phyloP scores from a whole-genome alignment of 2,797 vertebrate genomes.

The Xerus rutilus region DNA sequence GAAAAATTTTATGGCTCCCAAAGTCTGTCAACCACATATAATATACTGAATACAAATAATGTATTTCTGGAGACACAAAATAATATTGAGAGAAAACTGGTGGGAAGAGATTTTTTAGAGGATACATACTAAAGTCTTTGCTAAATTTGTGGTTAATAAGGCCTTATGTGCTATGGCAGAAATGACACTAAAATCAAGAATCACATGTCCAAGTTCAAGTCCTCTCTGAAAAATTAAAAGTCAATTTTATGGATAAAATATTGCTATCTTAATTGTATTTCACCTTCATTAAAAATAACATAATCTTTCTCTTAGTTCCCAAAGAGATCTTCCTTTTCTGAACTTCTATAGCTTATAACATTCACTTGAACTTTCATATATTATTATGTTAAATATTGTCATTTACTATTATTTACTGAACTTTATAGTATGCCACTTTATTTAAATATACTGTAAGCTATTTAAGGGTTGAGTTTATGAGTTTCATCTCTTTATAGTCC shows the following conservation, averaged over 20 bases:
- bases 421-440: not conserved
- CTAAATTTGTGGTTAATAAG: slow-evolving; percentile 5
- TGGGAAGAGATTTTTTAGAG: not conserved
- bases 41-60: not conserved
- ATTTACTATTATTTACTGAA: not conserved
- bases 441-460: not conserved
- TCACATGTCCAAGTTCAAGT: not conserved
- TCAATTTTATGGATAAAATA: not conserved
- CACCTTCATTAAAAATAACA: not conserved
- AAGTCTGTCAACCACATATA: not conserved
- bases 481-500: not conserved
- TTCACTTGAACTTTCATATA: not conserved
- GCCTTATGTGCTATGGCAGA: not conserved
- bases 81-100: not conserved
- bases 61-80: not conserved
- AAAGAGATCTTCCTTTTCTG: not conserved
- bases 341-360: not conserved
- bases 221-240: not conserved
- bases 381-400: not conserved
- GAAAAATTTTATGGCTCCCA: not conserved
- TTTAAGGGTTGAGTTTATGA: not conserved
- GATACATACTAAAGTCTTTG: not conserved
- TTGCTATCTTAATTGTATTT: not conserved
- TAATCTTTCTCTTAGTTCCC: not conserved
- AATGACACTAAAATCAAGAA: not conserved